Evolutionary conservation across 2,113 vertebrate genomes (phyloP).

Genomic region (Pelecanoides urinatrix): DNA sequence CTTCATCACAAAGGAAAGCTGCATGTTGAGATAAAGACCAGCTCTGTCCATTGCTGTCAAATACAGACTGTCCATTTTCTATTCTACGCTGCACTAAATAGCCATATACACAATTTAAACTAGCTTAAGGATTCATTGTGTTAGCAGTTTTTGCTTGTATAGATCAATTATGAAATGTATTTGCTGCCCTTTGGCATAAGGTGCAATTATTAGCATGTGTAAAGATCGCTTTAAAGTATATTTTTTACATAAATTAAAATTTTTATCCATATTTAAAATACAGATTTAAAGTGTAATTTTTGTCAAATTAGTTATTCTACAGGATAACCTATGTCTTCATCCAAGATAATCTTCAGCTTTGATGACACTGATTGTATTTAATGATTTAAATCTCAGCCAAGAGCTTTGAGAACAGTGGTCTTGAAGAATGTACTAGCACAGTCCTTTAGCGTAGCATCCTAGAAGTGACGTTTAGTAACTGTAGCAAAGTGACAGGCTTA

Average conservation of each 20-base stretch:
- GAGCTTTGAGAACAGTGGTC: background rate
- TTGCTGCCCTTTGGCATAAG: background rate
- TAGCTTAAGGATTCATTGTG: background rate
- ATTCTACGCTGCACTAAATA: background rate
- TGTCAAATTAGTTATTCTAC: background rate
- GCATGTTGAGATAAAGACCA: background rate
- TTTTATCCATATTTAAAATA: background rate
- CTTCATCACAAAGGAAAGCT: background rate
- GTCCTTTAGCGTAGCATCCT: background rate
- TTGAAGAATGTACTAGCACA: rapidly evolving
- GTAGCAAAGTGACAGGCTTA: background rate
- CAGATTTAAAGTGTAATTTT: rapidly evolving
- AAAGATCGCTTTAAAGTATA: background rate
- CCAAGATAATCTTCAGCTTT: background rate
- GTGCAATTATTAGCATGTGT: background rate
- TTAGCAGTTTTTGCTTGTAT: background rate
- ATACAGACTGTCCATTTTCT: background rate
- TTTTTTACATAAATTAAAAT: background rate
- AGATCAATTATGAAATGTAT: background rate
- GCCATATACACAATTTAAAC: background rate
- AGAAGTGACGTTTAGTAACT: background rate
- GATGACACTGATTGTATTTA: background rate
- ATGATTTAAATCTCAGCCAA: background rate
- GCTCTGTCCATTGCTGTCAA: background rate
- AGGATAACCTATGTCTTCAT: background rate